Percentiles rank a stretch among this genome's conserved stretches.
phyloP scores from a whole-genome alignment of 2,888 invertebrate species.

The Herminia tarsipennalis region DNA sequence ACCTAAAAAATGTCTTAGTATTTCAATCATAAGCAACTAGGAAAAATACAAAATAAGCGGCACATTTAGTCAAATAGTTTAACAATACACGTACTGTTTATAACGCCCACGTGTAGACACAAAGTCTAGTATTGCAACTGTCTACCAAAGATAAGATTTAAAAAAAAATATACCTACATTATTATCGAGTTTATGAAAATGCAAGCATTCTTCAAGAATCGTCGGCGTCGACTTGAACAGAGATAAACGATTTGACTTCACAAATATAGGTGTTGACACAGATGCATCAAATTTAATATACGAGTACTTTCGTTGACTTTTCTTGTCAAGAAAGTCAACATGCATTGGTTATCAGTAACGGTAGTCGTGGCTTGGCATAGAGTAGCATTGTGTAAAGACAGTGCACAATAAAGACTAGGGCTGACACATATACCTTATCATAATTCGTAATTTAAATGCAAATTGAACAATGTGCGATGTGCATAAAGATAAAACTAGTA shows the following conservation, averaged over 20 bases:
- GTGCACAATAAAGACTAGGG: conserved; percentile 16
- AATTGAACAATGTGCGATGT: conserved; percentile 11
- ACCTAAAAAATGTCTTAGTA: no score
- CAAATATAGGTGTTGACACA: conserved; percentile 36
- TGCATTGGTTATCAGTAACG: conserved; percentile 48
- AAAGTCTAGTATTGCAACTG: conserved; percentile 1
- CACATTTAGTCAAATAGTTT: no score
- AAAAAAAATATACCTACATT: conserved; percentile 2
- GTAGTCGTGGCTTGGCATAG: conserved; percentile 35
- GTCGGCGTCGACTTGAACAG: conserved; percentile 5
- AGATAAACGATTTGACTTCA: conserved; percentile 34
- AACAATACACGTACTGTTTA: background rate
- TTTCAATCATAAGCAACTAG: no score
- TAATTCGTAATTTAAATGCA: conserved; percentile 17
- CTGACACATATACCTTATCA: conserved; percentile 21
- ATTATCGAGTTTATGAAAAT: conserved; percentile 6
- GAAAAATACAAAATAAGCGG: no score
- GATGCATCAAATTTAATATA: conserved; percentile 37
- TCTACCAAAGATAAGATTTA: background rate
- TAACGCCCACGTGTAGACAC: background rate
- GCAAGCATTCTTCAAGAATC: conserved; percentile 1
- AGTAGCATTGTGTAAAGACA: conserved; percentile 26
- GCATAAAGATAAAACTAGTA: background rate
- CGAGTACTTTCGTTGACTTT: conserved; percentile 38
- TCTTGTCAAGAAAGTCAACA: conserved; percentile 37